Evolutionary conservation across 2,797 vertebrate genomes (phyloP), one percentile per base, ranked within the genome.

Genomic region (Garrulus glandarius): DNA sequence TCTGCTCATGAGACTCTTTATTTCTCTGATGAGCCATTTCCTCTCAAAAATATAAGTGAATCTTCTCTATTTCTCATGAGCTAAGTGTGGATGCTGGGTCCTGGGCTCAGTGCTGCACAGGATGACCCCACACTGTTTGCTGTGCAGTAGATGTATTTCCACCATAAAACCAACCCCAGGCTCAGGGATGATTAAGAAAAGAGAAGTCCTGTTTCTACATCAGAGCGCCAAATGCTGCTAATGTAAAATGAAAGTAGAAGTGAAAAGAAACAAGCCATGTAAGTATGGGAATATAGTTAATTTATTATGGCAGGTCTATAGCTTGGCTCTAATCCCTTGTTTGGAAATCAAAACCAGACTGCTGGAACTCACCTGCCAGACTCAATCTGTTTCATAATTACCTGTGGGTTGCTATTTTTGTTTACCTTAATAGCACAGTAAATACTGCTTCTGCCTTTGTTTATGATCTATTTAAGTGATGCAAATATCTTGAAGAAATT

Each of bases 281-380:
- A 88, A 90, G 24, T 63, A 80, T 78, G 60, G 55, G 77, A 96
- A 92, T 94, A 91, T 50, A 94, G 86, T 92, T 93, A 94, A 96
- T 92, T 96, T 94, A 95, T 95, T 93, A 52, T 95, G 95, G 70
- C 91, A 92, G 68, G 83, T 93, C 90, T 78, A 61, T 89, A 85
- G 49, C 78, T 87, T 94, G 96, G 96, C 91, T 90, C 43, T 89
- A 84, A 95, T 96, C 88, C 80, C 69, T 95, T 5, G 0, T 93
- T 96, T 95, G 74, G 69, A 97, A 97, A 97, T 97, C 89, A 96
- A 97, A 97, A 96, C 91, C 96, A 97, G 96, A 95, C 84, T 94
- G 71, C 87, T 97, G 78, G 87, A 97, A 87, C 92, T 92, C 75
- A 97, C 96, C 97, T 97, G 96, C 94, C 97, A 97, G 49, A 95